Evolutionary conservation across 1,140 invertebrate genomes (phyloP).

Genomic region (Drosophila eugracilis): DNA sequence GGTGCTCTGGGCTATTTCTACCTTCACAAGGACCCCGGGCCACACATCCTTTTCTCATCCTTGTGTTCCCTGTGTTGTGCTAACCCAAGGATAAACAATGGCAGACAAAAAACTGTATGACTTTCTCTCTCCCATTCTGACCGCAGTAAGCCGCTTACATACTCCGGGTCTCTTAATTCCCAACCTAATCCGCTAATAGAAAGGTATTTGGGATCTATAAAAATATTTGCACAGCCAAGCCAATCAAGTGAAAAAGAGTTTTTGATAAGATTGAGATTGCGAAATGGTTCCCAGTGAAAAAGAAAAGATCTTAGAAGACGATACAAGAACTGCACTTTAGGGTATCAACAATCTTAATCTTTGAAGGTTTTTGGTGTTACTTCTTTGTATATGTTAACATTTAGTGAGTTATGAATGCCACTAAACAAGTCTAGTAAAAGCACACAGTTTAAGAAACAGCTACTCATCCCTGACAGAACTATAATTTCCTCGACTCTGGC

Average conservation of each 20-base stretch:
- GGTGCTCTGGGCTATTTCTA: constrained; percentile 11
- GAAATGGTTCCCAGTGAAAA: neutral
- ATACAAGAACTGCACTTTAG: too few relatives aligned
- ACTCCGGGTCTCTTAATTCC: constrained; percentile 28
- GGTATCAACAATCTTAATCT: too few relatives aligned
- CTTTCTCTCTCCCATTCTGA: constrained; percentile 32
- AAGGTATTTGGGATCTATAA: constrained; percentile 19
- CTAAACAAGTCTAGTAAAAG: neutral
- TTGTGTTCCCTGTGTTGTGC: constrained; percentile 8
- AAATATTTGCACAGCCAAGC: constrained; percentile 25
- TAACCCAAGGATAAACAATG: constrained; percentile 16
- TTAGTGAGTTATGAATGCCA: too few relatives aligned
- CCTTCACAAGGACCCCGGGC: constrained; percentile 20
- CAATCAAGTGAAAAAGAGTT: constrained; percentile 50
- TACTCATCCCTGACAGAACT: neutral
- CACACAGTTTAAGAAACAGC: neutral
- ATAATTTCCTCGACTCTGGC: constrained; percentile 15
- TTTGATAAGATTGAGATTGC: neutral
- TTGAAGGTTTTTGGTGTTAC: too few relatives aligned
- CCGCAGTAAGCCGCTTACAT: constrained; percentile 42
- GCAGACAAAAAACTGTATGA: constrained; percentile 14
- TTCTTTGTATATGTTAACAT: too few relatives aligned
- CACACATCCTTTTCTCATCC: constrained; percentile 31
- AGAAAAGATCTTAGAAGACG: neutral
- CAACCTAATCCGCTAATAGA: constrained; percentile 37